Evolutionary conservation across 2,888 invertebrate species (phyloP).

Genomic region (Thymelicus sylvestris): DNA sequence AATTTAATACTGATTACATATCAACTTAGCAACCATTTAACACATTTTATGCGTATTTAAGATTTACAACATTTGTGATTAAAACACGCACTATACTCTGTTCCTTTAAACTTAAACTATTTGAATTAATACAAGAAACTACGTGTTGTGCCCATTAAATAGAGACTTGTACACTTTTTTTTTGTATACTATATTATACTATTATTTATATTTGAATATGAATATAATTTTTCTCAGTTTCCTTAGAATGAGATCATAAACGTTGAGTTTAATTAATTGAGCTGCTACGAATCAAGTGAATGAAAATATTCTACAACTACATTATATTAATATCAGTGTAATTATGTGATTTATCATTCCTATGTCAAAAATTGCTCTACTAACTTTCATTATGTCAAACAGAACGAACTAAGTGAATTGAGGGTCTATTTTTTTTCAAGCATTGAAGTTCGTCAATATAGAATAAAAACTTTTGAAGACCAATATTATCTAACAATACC

Average conservation of each 20-base stretch:
- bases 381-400: too few species aligned
- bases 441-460: too few species aligned
- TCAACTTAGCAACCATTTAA: constrained; percentile 2
- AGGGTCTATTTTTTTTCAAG: too few species aligned
- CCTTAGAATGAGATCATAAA: background rate
- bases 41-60: constrained; percentile 3
- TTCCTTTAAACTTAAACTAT: background rate
- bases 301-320: too few species aligned
- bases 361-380: too few species aligned
- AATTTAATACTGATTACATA: constrained; percentile 20
- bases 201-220: background rate
- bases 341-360: too few species aligned
- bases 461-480: background rate
- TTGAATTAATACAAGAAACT: background rate
- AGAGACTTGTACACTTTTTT: background rate
- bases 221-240: background rate
- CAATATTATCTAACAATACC: constrained; percentile 22
- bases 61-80: constrained; percentile 1
- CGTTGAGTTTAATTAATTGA: background rate
- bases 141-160: background rate
- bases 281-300: too few species aligned
- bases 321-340: too few species aligned
- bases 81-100: background rate
- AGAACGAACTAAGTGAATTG: too few species aligned
- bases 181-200: background rate